Percentiles rank a stretch among this genome's conserved stretches.
Evolutionary conservation across 2,888 invertebrate species (phyloP).

Genomic region (Rugalucina vietnamica): DNA sequence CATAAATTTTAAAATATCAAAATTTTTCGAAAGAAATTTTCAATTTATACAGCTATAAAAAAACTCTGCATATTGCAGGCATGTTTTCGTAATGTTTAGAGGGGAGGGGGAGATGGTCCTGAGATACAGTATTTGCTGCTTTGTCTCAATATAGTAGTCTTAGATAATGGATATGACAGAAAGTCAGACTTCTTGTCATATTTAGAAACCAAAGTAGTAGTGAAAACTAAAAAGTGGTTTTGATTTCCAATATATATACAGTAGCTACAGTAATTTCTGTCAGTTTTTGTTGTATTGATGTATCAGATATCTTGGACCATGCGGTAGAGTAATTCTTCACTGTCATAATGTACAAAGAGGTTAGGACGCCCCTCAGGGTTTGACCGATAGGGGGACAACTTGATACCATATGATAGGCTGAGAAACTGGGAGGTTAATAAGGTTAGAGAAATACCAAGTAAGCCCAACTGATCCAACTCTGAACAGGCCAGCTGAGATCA

Average conservation of each 20-base stretch:
- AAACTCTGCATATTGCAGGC: no score
- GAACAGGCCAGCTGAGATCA: no score
- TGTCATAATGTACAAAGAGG: not conserved
- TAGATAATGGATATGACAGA: no score
- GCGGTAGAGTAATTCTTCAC: not conserved
- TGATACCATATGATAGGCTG: not conserved
- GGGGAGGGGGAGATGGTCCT: no score
- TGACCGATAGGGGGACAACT: constrained; percentile 1
- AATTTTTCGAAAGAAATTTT: no score
- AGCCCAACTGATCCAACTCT: not conserved
- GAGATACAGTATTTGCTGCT: no score
- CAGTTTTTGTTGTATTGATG: not conserved
- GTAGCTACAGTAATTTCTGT: not conserved
- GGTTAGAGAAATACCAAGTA: not conserved
- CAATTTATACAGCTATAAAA: no score
- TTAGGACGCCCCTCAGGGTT: not conserved
- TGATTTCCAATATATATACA: not conserved
- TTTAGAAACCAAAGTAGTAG: no score
- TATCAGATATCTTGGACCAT: not conserved
- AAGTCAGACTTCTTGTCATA: no score
- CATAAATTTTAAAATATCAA: no score
- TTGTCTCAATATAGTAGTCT: no score
- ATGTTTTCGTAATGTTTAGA: no score
- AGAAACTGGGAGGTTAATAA: not conserved
- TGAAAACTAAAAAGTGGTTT: constrained; percentile 1